Base-by-base conservation (phyloP, 2,797 vertebrate genomes). In the Phataginus tetradactyla region DNA sequence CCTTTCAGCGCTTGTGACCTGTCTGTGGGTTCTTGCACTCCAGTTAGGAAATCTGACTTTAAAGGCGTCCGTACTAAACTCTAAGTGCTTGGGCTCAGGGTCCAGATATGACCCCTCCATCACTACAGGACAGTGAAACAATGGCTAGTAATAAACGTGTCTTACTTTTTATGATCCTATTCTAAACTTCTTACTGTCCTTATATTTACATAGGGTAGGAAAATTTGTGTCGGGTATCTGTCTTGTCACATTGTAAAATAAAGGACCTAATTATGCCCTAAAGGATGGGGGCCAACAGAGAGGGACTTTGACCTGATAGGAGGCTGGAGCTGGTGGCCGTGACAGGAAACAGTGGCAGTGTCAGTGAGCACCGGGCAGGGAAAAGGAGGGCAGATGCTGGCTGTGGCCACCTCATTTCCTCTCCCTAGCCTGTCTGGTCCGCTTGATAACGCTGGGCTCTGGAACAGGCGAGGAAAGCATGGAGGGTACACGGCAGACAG, bases 111-210 rank as follows among this genome's bases (percentile, higher is more conserved):
- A 79, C 55, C 93, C 21, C 34, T 21, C 4, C 10, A 72, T 12
- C 20, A 12, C 23, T 14, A 25, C 0, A 84, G 13, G 13, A 34
- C 49, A 78, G 27, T 87, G 57, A 79, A 63, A 79, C 21, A 25
- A 8, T 93, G 34, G 72, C 21, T 59, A 77, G 12, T 63, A 53
- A 20, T 61, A 69, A 88, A 86, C 79, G 39, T 4, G 49, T 39
- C 93, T 55, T 32, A 3, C 34, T 71, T 14, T 81, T 95, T 93
- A 86, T 93, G 8, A 42, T 59, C 6, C 12, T 45, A 18, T 83
- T 90, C 96, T 86, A 79, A 91, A 69, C 53, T 75, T 66, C 23
- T 92, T 85, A 68, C 75, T 69, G 27, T 68, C 27, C 53, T 55
- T 7, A 7, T 42, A 59, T 37, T 95, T 32, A 53, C 64, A 34